phyloP scores from a whole-genome alignment of 2,888 invertebrate genomes.

The Chalcis sispes region DNA sequence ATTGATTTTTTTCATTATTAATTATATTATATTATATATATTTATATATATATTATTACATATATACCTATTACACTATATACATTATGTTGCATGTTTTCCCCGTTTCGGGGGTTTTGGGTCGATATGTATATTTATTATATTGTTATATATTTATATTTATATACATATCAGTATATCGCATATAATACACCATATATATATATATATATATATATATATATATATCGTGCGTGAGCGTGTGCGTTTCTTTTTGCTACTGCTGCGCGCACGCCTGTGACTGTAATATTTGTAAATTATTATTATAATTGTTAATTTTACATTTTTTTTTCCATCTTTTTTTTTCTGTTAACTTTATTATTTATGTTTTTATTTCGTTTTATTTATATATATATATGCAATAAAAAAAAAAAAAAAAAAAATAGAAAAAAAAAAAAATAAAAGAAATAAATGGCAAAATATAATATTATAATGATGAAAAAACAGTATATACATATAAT shows the following conservation, averaged over 20 bases:
- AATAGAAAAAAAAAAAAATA: background rate
- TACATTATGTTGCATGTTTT: constrained; percentile 75
- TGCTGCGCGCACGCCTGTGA: constrained; percentile 32
- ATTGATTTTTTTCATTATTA: constrained; percentile 58
- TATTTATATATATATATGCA: constrained; percentile 44
- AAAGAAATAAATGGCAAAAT: constrained; percentile 31
- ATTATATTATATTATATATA: constrained; percentile 62
- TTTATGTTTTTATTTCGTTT: too few relatives aligned
- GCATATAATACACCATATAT: constrained; percentile 55
- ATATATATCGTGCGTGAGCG: constrained; percentile 52
- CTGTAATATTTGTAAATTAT: constrained; percentile 13
- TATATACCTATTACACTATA: constrained; percentile 64
- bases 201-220: constrained; percentile 55
- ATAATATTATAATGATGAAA: constrained; percentile 42
- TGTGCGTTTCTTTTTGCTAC: constrained; percentile 38
- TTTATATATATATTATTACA: constrained; percentile 63
- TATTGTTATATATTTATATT: constrained; percentile 60
- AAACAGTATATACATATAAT: constrained; percentile 29
- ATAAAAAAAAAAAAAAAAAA: constrained; percentile 10
- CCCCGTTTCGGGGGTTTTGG: constrained; percentile 71
- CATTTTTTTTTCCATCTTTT: too few relatives aligned
- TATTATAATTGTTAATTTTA: too few relatives aligned
- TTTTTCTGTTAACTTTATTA: too few relatives aligned
- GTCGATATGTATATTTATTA: constrained; percentile 67
- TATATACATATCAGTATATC: constrained; percentile 59